Conservation (phyloP, 2,888 invertebrate genomes). For the Coecobrya sp. region DNA sequence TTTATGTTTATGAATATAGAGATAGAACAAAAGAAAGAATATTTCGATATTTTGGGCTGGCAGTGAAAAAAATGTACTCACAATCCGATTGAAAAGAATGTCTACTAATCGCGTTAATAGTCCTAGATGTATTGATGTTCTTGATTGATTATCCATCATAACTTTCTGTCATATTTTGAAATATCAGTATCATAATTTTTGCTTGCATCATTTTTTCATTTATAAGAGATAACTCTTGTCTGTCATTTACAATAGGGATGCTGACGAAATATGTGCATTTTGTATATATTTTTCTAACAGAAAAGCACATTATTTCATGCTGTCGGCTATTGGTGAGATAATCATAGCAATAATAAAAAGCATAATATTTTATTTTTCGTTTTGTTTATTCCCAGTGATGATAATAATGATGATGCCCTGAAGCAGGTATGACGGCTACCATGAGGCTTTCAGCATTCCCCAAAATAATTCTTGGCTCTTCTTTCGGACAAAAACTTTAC, state of each 20-base stretch:
- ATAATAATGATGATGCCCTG: background rate
- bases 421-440: background rate
- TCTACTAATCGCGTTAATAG: too few relatives aligned
- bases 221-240: too few relatives aligned
- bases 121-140: too few relatives aligned
- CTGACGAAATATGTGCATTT: background rate
- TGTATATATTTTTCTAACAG: too few relatives aligned
- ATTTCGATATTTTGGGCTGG: too few relatives aligned
- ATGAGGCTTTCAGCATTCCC: conserved; percentile 2
- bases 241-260: background rate
- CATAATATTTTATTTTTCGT: conserved; percentile 11
- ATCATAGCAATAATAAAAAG: conserved; percentile 13
- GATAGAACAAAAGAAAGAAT: too few relatives aligned
- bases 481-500: background rate
- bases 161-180: background rate
- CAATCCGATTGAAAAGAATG: too few relatives aligned
- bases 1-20: background rate
- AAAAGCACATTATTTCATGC: background rate
- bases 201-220: background rate
- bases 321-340: background rate
- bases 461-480: conserved; percentile 18
- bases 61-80: too few relatives aligned
- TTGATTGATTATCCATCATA: background rate
- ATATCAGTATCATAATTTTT: background rate
- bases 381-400: conserved; percentile 1